Conservation (phyloP, 2,888 invertebrate species). For the Sminthurides aquaticus region DNA sequence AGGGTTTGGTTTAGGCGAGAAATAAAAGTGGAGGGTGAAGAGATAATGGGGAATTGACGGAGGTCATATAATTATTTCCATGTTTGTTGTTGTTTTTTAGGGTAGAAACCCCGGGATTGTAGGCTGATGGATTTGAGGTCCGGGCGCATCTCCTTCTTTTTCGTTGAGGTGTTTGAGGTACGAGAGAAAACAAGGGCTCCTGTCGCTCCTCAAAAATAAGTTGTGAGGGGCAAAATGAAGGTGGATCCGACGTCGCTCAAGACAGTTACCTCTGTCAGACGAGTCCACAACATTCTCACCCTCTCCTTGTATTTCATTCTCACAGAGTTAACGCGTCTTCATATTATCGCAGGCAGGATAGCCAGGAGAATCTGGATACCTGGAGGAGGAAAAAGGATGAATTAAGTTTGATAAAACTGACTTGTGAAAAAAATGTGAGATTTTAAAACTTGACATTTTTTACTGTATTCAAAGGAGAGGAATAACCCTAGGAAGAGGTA, state of each 20-base stretch:
- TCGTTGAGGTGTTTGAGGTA: background rate
- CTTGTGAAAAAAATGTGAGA: too few relatives aligned
- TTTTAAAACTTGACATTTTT: too few relatives aligned
- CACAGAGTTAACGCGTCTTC: too few relatives aligned
- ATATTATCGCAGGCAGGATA: too few relatives aligned
- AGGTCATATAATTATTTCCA: background rate
- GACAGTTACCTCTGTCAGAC: conserved; percentile 7
- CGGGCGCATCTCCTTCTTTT: background rate
- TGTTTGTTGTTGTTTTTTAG: background rate
- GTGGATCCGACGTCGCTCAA: conserved; percentile 15
- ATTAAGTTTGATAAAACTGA: too few relatives aligned
- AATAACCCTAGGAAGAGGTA: too few relatives aligned
- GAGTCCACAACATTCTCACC: background rate
- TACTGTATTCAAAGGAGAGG: too few relatives aligned
- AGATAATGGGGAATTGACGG: background rate
- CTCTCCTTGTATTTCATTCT: background rate
- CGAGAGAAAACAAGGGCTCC: conserved; percentile 13
- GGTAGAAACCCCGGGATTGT: too few relatives aligned
- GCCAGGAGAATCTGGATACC: too few relatives aligned
- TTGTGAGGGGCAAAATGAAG: conserved; percentile 18
- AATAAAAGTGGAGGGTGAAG: background rate
- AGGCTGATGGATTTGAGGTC: background rate
- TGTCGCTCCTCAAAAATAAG: conserved; percentile 15
- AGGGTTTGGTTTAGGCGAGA: too few relatives aligned
- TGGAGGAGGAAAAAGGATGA: too few relatives aligned